Evolutionary conservation across 2,113 vertebrate genomes (phyloP).

Genomic region (Numida meleagris): DNA sequence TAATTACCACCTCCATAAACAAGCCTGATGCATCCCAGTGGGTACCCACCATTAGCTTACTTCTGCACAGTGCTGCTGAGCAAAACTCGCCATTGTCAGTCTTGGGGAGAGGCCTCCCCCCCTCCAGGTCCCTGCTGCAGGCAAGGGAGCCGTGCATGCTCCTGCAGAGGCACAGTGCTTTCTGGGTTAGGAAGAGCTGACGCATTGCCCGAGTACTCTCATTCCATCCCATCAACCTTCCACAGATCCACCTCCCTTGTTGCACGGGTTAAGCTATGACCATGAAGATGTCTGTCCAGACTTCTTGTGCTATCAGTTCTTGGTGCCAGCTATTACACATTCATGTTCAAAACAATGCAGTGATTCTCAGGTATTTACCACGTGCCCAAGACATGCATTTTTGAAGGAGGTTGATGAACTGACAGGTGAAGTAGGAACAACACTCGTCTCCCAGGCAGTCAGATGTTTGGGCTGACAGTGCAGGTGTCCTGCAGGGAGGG

Average conservation of each 20-base stretch:
- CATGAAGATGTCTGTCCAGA: rapidly evolving
- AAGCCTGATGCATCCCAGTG: background rate
- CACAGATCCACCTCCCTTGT: background rate
- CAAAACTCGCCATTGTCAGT: background rate
- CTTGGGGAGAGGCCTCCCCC: background rate
- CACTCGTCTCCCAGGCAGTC: background rate
- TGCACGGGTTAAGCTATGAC: background rate
- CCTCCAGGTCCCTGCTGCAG: background rate
- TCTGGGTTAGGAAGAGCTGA: background rate
- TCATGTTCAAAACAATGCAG: background rate
- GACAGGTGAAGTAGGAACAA: background rate
- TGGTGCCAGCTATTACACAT: background rate
- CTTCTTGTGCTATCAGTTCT: background rate
- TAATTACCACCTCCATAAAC: background rate
- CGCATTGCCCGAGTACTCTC: rapidly evolving
- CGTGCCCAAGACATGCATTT: background rate
- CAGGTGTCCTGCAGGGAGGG: background rate
- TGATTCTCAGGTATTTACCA: background rate
- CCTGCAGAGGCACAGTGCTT: background rate
- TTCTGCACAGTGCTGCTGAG: background rate
- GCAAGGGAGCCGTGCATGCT: background rate
- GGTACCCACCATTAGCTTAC: background rate
- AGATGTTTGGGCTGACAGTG: background rate
- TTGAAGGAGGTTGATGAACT: background rate
- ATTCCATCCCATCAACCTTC: background rate